A percentile compares a stretch with the other conserved stretches of the same genome.
These are phyloP conservation scores for Gyrodactylus salaris DNA, from an alignment of 1,140 invertebrate genomes.

Conservation along the genomic window DNA sequence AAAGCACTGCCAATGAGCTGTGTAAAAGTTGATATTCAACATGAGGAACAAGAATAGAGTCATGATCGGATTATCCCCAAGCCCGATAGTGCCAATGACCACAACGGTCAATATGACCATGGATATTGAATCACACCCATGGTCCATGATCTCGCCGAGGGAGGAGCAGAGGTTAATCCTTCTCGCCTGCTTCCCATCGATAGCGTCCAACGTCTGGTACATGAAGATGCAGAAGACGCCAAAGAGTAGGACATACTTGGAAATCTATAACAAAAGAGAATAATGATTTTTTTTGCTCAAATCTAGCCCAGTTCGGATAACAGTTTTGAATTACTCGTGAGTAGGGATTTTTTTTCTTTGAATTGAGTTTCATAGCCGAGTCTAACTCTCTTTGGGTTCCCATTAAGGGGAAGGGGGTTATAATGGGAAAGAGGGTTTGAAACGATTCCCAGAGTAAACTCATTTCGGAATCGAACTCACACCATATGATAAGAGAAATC, in stretches of 20 bases:
- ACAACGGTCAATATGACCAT: conserved; percentile 15
- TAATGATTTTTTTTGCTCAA: too few relatives aligned
- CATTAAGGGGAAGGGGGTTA: too few relatives aligned
- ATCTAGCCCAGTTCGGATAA: neutral
- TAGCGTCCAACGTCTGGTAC: conserved; percentile 92
- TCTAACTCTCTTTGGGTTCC: too few relatives aligned
- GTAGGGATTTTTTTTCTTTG: too few relatives aligned
- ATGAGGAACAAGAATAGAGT: conserved; percentile 69
- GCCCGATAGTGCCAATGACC: conserved; percentile 4
- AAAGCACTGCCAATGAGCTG: conserved; percentile 96
- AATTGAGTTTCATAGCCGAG: too few relatives aligned
- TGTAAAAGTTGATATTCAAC: conserved; percentile 72
- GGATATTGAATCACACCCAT: conserved; percentile 56
- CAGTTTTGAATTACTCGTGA: neutral
- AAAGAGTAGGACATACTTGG: conserved; percentile 55
- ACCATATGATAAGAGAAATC: too few relatives aligned
- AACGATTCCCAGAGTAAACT: too few relatives aligned
- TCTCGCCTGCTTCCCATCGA: conserved; percentile 90
- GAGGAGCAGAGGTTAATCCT: conserved; percentile 59
- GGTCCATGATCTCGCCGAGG: conserved; percentile 84
- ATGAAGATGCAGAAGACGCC: conserved; percentile 72
- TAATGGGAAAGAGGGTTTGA: too few relatives aligned
- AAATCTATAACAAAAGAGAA: too few relatives aligned
- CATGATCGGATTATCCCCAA: conserved; percentile 46
- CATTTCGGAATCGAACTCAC: too few relatives aligned